Conservation (phyloP, 2,888 invertebrate species). For the Limnephilus lunatus region DNA sequence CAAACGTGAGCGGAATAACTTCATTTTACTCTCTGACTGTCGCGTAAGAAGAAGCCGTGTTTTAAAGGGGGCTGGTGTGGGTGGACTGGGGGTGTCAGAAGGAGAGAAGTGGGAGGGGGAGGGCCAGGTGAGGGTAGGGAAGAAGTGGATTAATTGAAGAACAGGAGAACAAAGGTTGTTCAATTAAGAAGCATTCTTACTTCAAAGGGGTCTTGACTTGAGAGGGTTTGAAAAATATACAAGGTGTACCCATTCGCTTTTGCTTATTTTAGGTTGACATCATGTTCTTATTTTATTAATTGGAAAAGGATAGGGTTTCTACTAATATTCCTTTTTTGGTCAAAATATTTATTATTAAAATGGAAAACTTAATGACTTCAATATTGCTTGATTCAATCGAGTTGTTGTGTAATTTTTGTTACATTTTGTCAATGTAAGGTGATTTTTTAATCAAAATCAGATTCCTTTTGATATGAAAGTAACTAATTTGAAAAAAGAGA, state of each 20-base stretch:
- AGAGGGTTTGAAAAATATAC: neutral
- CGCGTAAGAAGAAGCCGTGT: slow-evolving; percentile 43
- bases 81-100: neutral
- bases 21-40: slow-evolving; percentile 54
- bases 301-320: neutral
- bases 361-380: too few relatives aligned
- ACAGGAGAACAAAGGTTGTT: slow-evolving; percentile 4
- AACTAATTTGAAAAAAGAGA: too few relatives aligned
- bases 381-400: too few relatives aligned
- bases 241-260: neutral
- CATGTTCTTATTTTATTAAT: neutral
- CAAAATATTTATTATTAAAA: too few relatives aligned
- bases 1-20: slow-evolving; percentile 66
- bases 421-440: too few relatives aligned
- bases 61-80: slow-evolving; percentile 19
- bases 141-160: slow-evolving; percentile 25
- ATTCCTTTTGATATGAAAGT: too few relatives aligned
- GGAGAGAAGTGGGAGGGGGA: neutral
- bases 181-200: slow-evolving; percentile 16
- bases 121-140: slow-evolving; percentile 20
- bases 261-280: neutral
- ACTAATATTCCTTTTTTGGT: too few relatives aligned
- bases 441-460: too few relatives aligned
- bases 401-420: too few relatives aligned
- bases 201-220: neutral